Percentiles rank a stretch among this genome's conserved stretches.
Conservation (phyloP, 2,888 invertebrate genomes). For the Eupelmus urozonus region DNA sequence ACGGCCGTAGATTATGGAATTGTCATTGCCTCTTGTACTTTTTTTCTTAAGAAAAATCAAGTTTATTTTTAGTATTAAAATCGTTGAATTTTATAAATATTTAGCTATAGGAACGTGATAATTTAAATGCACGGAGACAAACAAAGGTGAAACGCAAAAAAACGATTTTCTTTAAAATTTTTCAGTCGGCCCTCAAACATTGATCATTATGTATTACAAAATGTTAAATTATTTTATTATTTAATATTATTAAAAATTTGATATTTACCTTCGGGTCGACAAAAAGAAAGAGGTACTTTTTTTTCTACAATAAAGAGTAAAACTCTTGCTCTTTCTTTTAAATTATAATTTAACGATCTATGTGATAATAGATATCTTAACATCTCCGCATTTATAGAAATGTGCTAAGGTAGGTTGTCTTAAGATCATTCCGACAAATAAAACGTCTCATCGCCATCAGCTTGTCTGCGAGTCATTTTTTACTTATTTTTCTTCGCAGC, state of each 20-base stretch:
- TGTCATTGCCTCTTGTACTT: conserved; percentile 9
- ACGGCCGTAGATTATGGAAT: conserved; percentile 10
- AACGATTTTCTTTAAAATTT: background rate
- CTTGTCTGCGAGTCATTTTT: conserved; percentile 36
- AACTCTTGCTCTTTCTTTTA: background rate
- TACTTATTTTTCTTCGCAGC: conserved; percentile 31
- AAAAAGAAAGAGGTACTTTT: background rate
- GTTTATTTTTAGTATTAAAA: conserved; percentile 16
- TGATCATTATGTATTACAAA: background rate
- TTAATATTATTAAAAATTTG: background rate
- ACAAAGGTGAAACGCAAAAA: conserved; percentile 12
- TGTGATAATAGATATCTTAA: conserved; percentile 51
- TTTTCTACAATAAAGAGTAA: conserved; percentile 9
- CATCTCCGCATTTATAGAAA: conserved; percentile 22
- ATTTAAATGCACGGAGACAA: conserved; percentile 17
- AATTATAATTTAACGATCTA: conserved; percentile 27
- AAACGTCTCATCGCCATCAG: conserved; percentile 45
- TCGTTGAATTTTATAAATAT: conserved; percentile 39
- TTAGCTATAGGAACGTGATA: conserved; percentile 24
- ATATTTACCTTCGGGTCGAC: background rate
- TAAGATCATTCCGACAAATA: conserved; percentile 25
- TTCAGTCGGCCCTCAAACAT: conserved; percentile 5
- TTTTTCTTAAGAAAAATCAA: conserved; percentile 13
- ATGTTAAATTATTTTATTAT: background rate
- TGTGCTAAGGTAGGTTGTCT: conserved; percentile 50